A percentile compares a stretch with the other conserved stretches of the same genome.
These are phyloP conservation scores for Acrocephalus arundinaceus DNA, from an alignment of 2,113 vertebrate species.

Conservation along the genomic window DNA sequence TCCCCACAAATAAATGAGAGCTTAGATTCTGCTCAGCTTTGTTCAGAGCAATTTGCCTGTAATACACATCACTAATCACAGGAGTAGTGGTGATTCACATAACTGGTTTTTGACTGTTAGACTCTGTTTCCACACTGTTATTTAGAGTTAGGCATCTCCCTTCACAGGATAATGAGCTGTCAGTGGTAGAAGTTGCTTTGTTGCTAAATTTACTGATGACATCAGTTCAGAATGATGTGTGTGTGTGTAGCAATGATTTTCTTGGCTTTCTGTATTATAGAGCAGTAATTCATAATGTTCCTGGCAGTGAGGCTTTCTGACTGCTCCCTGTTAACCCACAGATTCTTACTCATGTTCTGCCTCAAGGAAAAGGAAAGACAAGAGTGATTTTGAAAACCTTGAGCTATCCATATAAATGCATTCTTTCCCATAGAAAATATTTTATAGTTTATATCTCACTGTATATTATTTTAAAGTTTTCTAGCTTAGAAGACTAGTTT, in stretches of 20 bases:
- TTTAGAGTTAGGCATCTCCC: neutral
- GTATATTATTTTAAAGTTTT: neutral
- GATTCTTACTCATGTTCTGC: neutral
- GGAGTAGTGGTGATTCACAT: neutral
- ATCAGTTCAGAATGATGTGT: neutral
- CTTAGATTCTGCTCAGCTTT: neutral
- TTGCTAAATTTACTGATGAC: slow-evolving; percentile 39
- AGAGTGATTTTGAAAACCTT: neutral
- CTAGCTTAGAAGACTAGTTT: neutral
- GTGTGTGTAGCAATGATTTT: neutral
- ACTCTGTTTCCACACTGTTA: neutral
- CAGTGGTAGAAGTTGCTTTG: neutral
- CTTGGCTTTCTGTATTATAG: slow-evolving; percentile 7
- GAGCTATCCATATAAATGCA: neutral
- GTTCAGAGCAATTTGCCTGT: neutral
- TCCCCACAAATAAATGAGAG: neutral
- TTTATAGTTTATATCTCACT: neutral
- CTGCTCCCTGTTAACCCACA: neutral
- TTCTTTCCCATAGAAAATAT: neutral
- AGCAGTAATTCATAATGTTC: slow-evolving; percentile 29
- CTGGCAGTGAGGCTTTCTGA: neutral
- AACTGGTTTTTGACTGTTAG: neutral
- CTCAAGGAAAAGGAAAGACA: neutral
- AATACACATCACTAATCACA: neutral
- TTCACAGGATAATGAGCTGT: neutral